These are phyloP conservation scores for Aporophyla nigra DNA, from an alignment of 2,888 invertebrate genomes.

Conservation along the genomic window DNA sequence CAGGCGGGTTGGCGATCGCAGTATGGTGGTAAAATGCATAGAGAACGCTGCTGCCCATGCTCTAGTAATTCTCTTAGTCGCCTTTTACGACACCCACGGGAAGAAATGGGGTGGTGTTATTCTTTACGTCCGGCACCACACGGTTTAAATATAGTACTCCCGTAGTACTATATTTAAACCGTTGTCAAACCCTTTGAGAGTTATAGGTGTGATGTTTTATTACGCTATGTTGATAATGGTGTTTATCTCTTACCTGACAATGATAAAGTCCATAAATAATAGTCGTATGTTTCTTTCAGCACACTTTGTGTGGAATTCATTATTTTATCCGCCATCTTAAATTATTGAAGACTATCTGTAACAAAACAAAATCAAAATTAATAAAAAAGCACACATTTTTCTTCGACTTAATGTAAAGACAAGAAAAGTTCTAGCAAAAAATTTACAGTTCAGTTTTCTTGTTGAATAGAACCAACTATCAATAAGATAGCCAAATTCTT, in stretches of 20 bases:
- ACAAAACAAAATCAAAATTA: constrained; percentile 68
- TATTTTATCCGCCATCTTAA: constrained; percentile 81
- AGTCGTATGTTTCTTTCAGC: constrained; percentile 91
- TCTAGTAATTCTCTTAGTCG: too few species aligned
- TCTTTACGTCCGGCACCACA: too few species aligned
- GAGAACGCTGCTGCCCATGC: too few species aligned
- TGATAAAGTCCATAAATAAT: constrained; percentile 94
- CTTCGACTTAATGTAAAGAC: neutral
- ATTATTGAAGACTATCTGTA: constrained; percentile 71
- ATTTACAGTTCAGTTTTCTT: neutral
- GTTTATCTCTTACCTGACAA: constrained; percentile 91
- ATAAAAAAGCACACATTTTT: neutral
- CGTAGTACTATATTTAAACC: too few species aligned
- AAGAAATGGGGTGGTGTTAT: too few species aligned
- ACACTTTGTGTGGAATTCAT: constrained; percentile 90
- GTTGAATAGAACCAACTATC: neutral
- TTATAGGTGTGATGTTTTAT: neutral
- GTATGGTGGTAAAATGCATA: too few species aligned
- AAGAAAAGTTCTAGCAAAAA: neutral
- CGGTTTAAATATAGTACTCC: too few species aligned
- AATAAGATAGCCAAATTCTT: neutral
- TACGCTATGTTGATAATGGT: too few species aligned
- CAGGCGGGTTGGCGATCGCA: too few species aligned
- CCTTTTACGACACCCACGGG: too few species aligned
- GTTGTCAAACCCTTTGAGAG: too few species aligned